phyloP scores from a whole-genome alignment of 1,140 invertebrate genomes.

The Drosophila carrolli region DNA sequence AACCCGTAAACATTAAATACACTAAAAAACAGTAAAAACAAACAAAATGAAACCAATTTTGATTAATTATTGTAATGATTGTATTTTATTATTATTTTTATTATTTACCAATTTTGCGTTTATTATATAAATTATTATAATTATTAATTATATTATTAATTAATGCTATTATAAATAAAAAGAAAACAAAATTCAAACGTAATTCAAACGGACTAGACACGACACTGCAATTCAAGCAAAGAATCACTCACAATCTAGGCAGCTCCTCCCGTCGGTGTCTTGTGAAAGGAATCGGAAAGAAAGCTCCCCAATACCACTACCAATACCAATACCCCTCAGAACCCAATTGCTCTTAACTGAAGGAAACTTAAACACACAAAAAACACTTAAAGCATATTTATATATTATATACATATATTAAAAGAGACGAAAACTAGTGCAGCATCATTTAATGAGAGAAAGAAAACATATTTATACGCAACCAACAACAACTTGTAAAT shows the following conservation, averaged over 20 bases:
- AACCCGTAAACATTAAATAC: constrained; percentile 48
- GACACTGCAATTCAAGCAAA: constrained; percentile 18
- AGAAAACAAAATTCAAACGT: constrained; percentile 67
- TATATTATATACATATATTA: constrained; percentile 58
- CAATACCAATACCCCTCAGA: constrained; percentile 19
- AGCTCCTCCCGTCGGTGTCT: constrained; percentile 45
- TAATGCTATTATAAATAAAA: constrained; percentile 70
- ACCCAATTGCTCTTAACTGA: constrained; percentile 63
- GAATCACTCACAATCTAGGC: constrained; percentile 44
- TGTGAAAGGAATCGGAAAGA: constrained; percentile 24
- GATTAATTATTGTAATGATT: constrained; percentile 64
- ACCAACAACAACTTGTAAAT: constrained; percentile 72
- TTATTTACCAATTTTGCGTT: constrained; percentile 83
- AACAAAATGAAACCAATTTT: constrained; percentile 61
- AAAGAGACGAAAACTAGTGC: constrained; percentile 63
- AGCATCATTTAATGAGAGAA: constrained; percentile 70
- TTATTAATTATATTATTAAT: constrained; percentile 83
- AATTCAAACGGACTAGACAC: constrained; percentile 50
- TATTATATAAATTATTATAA: constrained; percentile 84
- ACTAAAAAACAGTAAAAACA: constrained; percentile 61
- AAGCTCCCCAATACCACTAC: constrained; percentile 13
- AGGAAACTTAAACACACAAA: constrained; percentile 47
- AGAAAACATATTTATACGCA: constrained; percentile 68
- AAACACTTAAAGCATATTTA: constrained; percentile 50
- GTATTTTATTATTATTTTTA: constrained; percentile 83